Conservation (phyloP, 2,888 invertebrate species). For the Drosophila affinis region DNA sequence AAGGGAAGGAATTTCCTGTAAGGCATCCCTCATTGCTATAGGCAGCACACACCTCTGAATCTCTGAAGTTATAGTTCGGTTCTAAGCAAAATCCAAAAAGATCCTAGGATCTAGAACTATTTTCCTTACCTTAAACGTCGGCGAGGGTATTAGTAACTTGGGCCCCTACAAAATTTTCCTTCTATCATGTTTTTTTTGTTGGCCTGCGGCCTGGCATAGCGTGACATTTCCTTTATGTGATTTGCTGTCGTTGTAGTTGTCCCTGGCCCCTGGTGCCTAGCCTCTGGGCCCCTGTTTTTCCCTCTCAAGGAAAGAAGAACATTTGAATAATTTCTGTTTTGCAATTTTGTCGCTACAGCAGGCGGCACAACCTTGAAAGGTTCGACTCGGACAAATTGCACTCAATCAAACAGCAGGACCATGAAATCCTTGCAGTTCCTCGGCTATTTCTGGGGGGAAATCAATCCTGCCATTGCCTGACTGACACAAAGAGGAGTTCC, state of each 20-base stretch:
- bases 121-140: no score
- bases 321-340: slow-evolving; percentile 63
- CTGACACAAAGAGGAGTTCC: not conserved
- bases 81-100: not conserved
- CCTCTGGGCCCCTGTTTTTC: not conserved
- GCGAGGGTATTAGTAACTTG: not conserved
- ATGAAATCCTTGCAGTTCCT: slow-evolving; percentile 54
- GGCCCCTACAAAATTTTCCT: not conserved
- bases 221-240: slow-evolving; percentile 76
- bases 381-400: slow-evolving; percentile 43
- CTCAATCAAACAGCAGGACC: slow-evolving; percentile 46
- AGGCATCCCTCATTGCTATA: not conserved
- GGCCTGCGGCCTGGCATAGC: slow-evolving; percentile 60
- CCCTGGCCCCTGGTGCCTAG: slow-evolving; percentile 24
- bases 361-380: slow-evolving; percentile 30
- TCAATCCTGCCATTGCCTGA: slow-evolving; percentile 1
- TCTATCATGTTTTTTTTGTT: slow-evolving; percentile 23
- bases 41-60: not conserved
- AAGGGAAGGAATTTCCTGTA: not conserved
- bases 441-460: slow-evolving; percentile 22
- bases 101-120: not conserved
- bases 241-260: slow-evolving; percentile 53
- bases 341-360: not conserved
- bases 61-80: not conserved
- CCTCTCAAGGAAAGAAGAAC: slow-evolving; percentile 18